Base-by-base conservation (phyloP, 2,797 vertebrate genomes). In the Scomberomorus guttatus region DNA sequence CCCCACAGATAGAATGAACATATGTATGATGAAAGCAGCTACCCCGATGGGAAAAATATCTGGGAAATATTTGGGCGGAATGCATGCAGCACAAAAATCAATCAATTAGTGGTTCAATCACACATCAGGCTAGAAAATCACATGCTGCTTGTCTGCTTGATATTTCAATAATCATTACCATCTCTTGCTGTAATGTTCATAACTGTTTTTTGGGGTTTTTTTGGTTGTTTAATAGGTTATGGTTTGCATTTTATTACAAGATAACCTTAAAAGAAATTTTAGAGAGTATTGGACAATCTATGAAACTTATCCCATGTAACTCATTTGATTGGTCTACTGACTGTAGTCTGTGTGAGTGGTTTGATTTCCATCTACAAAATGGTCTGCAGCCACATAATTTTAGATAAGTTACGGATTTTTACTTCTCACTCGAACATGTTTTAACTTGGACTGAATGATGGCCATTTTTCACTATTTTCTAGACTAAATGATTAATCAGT, bases 1-100 rank as follows among this genome's bases (percentile, higher is more conserved):
- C 65, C 76, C 67, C 75, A 71, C 83, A 86, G 87, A 89, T 81
- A 84, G 84, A 77, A 42, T 42, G 52, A 80, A 65, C 46, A 83
- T 79, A 60, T 82, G 81, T 68, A 73, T 89, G 87, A 74, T 76
- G 46, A 44, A n/a, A 82, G 80, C 83, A 79, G 84, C 72, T 67
- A 81, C 88, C 57, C 58, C 58, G 54, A 78, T 62, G 81, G 60
- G 11, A 48, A 77, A 75, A 77, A 72, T 57, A 72, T 83, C 69
- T 77, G 79, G 15, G 63, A 82, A 79, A 79, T 82, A 57, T 37
- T 17, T 7, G 3, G 42, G 4, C 15, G 57, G 37, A 62, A 57
- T 68, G 17, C 57, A 34, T 58, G 81, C 24, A 39, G 25, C 63
- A 56, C 56, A 67, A 37, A 39, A 58, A 86, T 75, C 64, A 63